Percentiles rank a stretch among this genome's conserved stretches.
phyloP scores from a whole-genome alignment of 2,888 invertebrate genomes.

The Zygogramma bicolorata region DNA sequence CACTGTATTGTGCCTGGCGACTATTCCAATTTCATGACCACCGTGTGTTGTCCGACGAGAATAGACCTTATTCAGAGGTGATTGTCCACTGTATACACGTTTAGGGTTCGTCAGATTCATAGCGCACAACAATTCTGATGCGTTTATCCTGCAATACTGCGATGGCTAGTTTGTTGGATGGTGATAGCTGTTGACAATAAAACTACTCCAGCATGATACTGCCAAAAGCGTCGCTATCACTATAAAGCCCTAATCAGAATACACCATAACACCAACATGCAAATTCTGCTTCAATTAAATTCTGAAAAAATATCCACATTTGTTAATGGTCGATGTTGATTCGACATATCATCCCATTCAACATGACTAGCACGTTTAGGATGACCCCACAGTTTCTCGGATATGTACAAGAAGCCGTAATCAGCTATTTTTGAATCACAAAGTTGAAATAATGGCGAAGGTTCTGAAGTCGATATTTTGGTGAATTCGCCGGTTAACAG shows the following conservation, averaged over 20 bases:
- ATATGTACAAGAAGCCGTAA: no score
- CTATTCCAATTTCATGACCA: background rate
- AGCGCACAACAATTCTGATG: background rate
- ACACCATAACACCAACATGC: background rate
- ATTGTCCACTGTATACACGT: background rate
- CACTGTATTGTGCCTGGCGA: background rate
- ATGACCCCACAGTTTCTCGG: no score
- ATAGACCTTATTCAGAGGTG: background rate
- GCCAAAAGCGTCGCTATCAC: background rate
- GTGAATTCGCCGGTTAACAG: no score
- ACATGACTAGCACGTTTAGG: no score
- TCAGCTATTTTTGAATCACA: no score
- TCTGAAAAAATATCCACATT: no score
- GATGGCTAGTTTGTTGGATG: background rate
- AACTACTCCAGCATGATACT: background rate
- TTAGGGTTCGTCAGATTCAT: no score
- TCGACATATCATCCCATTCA: no score
- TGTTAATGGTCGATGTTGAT: no score
- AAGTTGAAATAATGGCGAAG: no score
- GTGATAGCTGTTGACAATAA: background rate
- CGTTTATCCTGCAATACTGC: background rate
- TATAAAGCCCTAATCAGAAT: background rate
- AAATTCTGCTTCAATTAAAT: no score
- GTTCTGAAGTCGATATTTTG: no score
- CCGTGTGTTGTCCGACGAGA: background rate